Percentiles rank a stretch among this genome's conserved stretches.
These are phyloP conservation scores for Larimichthys crocea DNA, from an alignment of 2,113 vertebrate genomes.

Conservation along the genomic window DNA sequence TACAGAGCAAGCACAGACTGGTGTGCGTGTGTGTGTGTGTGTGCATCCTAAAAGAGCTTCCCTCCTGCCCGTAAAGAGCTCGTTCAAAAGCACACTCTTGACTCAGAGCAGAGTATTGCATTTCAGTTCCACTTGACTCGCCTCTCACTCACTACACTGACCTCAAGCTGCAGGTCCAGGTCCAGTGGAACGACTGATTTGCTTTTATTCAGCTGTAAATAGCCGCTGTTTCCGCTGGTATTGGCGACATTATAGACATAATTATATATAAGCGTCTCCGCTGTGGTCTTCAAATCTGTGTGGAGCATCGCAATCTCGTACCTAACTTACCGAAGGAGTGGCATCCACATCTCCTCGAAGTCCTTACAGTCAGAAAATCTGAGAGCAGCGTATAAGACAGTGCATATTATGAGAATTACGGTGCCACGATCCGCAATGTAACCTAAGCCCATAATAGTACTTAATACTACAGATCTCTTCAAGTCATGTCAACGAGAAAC, in stretches of 20 bases:
- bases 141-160: slow-evolving; percentile 27
- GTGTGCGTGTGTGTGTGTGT: background rate
- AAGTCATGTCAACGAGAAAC: background rate
- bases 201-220: background rate
- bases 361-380: background rate
- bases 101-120: slow-evolving; percentile 45
- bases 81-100: slow-evolving; percentile 41
- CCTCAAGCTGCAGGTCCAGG: slow-evolving; percentile 27
- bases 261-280: background rate
- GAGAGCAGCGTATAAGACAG: background rate
- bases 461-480: background rate
- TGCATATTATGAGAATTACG: background rate
- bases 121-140: slow-evolving; percentile 51
- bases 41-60: slow-evolving; percentile 32
- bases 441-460: background rate
- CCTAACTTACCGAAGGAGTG: background rate
- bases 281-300: background rate
- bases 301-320: background rate
- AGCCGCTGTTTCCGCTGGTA: background rate
- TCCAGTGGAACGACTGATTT: slow-evolving; percentile 6
- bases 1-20: background rate
- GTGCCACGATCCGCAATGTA: background rate
- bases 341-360: background rate
- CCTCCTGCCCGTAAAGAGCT: slow-evolving; percentile 21
- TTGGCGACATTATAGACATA: background rate